A percentile compares a stretch with the other conserved stretches of the same genome.
Conservation (phyloP, 2,888 invertebrate species). For the Schizaphis graminum region DNA sequence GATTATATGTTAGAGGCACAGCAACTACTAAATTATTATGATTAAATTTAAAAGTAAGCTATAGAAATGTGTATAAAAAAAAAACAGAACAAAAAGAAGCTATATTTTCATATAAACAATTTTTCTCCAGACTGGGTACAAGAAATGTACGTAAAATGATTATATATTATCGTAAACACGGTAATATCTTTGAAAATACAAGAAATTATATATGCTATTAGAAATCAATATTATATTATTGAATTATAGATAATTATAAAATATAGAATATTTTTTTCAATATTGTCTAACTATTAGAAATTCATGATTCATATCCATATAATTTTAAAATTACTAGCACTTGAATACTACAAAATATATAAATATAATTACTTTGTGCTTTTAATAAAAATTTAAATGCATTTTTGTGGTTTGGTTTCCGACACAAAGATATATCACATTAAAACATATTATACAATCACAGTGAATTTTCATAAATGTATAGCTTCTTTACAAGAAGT, state of each 20-base stretch:
- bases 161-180: not conserved
- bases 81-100: not conserved
- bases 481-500: not conserved
- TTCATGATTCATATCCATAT: not conserved
- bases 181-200: not conserved
- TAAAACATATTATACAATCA: not conserved
- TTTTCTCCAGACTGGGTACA: not conserved
- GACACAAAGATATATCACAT: not conserved
- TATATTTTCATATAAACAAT: not conserved
- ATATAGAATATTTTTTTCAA: not conserved
- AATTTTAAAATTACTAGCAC: not conserved
- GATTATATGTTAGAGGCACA: not conserved
- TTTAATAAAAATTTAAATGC: not conserved
- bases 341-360: not conserved
- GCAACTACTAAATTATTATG: not conserved
- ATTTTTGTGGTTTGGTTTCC: not conserved
- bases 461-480: not conserved
- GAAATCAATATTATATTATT: not conserved
- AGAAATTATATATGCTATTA: not conserved
- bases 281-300: not conserved
- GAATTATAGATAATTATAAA: not conserved
- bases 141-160: not conserved
- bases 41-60: not conserved
- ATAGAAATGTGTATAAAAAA: not conserved
- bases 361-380: not conserved